Evolutionary conservation across 1,140 invertebrate species (phyloP).

Genomic region (Drosophila sucinea): DNA sequence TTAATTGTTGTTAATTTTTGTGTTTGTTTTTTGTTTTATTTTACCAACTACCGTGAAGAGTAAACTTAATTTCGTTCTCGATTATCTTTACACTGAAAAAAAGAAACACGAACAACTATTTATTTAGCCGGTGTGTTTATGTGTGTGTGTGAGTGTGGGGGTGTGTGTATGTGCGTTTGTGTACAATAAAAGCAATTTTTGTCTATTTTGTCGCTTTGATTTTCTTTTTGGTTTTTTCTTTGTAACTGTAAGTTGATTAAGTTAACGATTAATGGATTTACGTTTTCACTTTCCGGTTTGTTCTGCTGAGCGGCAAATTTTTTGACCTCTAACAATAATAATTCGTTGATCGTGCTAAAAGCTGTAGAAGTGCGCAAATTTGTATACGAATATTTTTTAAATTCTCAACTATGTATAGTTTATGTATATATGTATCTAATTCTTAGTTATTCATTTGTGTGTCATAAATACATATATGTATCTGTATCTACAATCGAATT

Average conservation of each 20-base stretch:
- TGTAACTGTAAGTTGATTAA: conserved; percentile 49
- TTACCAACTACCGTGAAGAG: conserved; percentile 47
- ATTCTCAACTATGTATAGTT: conserved; percentile 19
- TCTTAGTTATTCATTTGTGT: conserved; percentile 32
- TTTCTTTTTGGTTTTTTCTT: conserved; percentile 47
- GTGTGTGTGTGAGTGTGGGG: conserved; percentile 21
- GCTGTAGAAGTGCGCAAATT: conserved; percentile 76
- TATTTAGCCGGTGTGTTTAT: conserved; percentile 20
- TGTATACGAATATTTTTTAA: conserved; percentile 53
- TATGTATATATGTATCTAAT: conserved; percentile 23
- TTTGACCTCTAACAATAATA: conserved; percentile 53
- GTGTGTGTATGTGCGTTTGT: conserved; percentile 27
- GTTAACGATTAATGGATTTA: conserved; percentile 30
- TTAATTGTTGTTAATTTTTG: conserved; percentile 24
- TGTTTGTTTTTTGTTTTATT: conserved; percentile 19
- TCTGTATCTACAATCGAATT: conserved; percentile 30
- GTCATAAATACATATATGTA: conserved; percentile 31
- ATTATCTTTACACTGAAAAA: conserved; percentile 53
- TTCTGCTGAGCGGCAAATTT: conserved; percentile 1
- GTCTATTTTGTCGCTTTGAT: conserved; percentile 42
- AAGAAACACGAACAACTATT: conserved; percentile 57
- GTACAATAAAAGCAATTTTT: conserved; percentile 65
- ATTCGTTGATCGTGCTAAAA: conserved; percentile 75
- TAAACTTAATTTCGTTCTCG: conserved; percentile 42
- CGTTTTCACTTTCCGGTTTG: conserved; percentile 16